Conservation (phyloP, 64 coral and sea anemone genomes). For the Porites lutea region DNA sequence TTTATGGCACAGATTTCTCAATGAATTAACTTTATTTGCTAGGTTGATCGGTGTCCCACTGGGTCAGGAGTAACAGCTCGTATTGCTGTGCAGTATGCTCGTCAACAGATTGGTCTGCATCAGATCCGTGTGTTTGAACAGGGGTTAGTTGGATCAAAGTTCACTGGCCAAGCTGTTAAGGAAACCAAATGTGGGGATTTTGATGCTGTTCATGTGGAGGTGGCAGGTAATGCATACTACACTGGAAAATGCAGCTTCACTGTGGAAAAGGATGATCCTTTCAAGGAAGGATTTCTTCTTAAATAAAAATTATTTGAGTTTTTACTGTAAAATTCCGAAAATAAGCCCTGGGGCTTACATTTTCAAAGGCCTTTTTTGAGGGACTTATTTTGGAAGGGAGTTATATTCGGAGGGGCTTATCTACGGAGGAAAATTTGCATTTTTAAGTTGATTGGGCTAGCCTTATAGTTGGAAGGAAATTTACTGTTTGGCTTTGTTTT, state of each 20-base stretch:
- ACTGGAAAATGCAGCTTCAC: slow-evolving; percentile 86
- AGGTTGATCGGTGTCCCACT: slow-evolving; percentile 92
- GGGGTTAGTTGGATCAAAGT: slow-evolving; percentile 86
- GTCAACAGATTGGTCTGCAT: slow-evolving; percentile 83
- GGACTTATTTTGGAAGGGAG: too few relatives aligned
- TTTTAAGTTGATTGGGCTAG: too few relatives aligned
- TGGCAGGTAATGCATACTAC: slow-evolving; percentile 87
- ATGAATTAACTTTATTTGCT: slow-evolving; percentile 1
- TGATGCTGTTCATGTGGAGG: slow-evolving; percentile 93
- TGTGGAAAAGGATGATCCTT: slow-evolving; percentile 90
- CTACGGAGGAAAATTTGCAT: too few relatives aligned
- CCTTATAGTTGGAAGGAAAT: too few relatives aligned
- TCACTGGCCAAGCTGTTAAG: slow-evolving; percentile 87
- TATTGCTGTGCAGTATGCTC: slow-evolving; percentile 94
- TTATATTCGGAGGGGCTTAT: too few relatives aligned
- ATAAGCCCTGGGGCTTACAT: too few relatives aligned
- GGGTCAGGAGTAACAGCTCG: slow-evolving; percentile 96
- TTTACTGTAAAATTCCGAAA: too few relatives aligned
- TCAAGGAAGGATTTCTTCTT: slow-evolving; percentile 81
- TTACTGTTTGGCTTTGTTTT: too few relatives aligned
- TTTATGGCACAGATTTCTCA: background rate
- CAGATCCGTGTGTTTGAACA: slow-evolving; percentile 88
- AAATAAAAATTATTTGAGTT: background rate
- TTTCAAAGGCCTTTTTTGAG: too few relatives aligned
- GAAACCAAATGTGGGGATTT: slow-evolving; percentile 93